Evolutionary conservation across 2,888 invertebrate genomes (phyloP).

Genomic region (Tachina grossa): DNA sequence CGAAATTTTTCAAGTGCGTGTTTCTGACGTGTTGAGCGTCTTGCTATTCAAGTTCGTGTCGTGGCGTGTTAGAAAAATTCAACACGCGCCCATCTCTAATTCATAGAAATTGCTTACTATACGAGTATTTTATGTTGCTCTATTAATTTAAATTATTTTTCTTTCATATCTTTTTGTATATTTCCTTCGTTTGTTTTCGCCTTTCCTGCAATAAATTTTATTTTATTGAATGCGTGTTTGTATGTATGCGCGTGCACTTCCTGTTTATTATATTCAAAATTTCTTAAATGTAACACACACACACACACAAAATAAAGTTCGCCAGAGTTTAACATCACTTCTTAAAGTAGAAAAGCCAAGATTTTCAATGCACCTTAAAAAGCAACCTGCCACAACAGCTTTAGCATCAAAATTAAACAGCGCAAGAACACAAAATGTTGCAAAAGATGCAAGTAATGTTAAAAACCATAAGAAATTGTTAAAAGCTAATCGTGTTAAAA

Average conservation of each 20-base stretch:
- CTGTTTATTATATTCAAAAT: neutral
- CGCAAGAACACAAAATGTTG: slow-evolving; percentile 10
- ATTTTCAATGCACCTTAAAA: slow-evolving; percentile 8
- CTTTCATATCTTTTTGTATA: slow-evolving; percentile 24
- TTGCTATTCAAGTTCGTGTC: no score
- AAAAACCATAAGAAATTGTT: slow-evolving; percentile 27
- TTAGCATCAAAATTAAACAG: slow-evolving; percentile 2
- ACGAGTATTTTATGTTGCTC: neutral
- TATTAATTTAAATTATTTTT: slow-evolving; percentile 12
- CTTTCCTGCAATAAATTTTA: slow-evolving; percentile 21
- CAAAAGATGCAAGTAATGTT: slow-evolving; percentile 23
- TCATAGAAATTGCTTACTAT: neutral
- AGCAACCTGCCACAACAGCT: slow-evolving; percentile 33
- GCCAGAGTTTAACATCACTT: slow-evolving; percentile 65
- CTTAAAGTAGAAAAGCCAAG: slow-evolving; percentile 36
- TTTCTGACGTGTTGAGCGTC: no score
- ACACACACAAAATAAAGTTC: slow-evolving; percentile 39
- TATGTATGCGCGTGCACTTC: neutral
- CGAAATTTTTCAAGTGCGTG: no score
- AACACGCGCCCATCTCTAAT: no score
- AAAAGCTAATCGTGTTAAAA: slow-evolving; percentile 23
- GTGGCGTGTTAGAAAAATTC: no score
- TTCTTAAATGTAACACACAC: neutral
- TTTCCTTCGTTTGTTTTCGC: slow-evolving; percentile 24
- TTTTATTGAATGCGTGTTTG: slow-evolving; percentile 43